Base-by-base conservation (phyloP, 2,888 invertebrate species). In the Scaptomyza flava region DNA sequence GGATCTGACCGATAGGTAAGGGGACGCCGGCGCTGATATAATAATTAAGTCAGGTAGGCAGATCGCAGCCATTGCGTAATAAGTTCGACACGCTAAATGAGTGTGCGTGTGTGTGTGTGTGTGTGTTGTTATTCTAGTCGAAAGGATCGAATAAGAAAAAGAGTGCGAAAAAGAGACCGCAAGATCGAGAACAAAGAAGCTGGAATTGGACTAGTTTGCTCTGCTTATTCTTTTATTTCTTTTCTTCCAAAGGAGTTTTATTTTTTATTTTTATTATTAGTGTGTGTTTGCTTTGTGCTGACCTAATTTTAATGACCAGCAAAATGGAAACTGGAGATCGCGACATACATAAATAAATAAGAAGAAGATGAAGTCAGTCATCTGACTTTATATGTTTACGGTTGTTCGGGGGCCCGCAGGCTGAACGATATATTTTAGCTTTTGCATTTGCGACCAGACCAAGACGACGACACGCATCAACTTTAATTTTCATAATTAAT, bases 21-120 rank as follows among this genome's bases (percentile, higher is more conserved):
- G 34, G 52, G 57, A 47, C 36, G 65, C 43, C 52, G 67, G 67
- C 61, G 54, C 71, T 86, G 85, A 85, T 86, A 87, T 86, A 87
- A 86, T 87, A 82, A 87, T 85, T 87, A 85, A 82, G 80, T 79
- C 87, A 86, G 86, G 86, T 86, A 85, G 82, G 77, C 71, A 82
- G 80, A 79, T 82, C 80, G 65, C 60, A 79, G 76, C 77, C 83
- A 85, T 86, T 86, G 86, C 86, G 85, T 86, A 86, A 86, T 87
- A 85, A 58, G 67, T 76, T 63, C 65, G 52, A 61, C 59, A 75
- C 50, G 63, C 69, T 64, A 52, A 48, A 60, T 68, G 68, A 38
- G 51, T 34, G 20, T 45, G 56, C 14, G 58, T 23, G 52, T 30
- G 9, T 51, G 20, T 14, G 17, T 72, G 59, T 63, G 47, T 48